Base-by-base conservation (phyloP, 1,140 invertebrate genomes). In the Drosophila mojavensis region DNA sequence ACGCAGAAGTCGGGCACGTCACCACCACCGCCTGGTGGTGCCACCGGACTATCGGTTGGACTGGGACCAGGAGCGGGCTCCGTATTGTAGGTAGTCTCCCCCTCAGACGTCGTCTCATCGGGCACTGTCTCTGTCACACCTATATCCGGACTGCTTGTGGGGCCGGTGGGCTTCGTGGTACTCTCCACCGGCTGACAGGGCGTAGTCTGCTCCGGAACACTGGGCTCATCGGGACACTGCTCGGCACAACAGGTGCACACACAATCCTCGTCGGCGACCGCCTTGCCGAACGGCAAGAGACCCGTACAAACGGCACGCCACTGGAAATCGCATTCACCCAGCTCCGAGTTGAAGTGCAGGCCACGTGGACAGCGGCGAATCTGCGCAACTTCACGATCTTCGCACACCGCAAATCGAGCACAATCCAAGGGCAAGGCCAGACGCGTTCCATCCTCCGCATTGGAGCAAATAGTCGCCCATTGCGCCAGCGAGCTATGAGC, bases 271-370 rank as follows among this genome's bases (percentile, higher is more conserved):
- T 59, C 64, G 9, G 1, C n/a, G 10, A 26, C 26, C 10, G 54
- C 24, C 26, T 7, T 58, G n/a, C 62, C 78, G 17, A 81, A 81
- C 4, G 73, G 47, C 4, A 51, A 62, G 0, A 80, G 45, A 11
- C 64, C 64, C 6, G 45, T 53, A 54, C 83, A 88, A 7, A 66
- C 79, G 15, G 84, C 83, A 26, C 83, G 67, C 84, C 83, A 89
- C 43, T 89, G 84, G 26, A 80, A 88, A 20, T 88, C 83, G 20
- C 83, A 88, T 51, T 88, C 83, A 1, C 79, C 51, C 13, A 88
- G 39, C 13, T 69, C n/a, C 2, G 45, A 45, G 69, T 88, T 88
- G 33, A 88, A 88, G 51, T 88, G 83, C 5, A 88, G 67, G 4
- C 83, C 83, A 4, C 77, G 72, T 1, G 83, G 83, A 36, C 83